Base-by-base conservation (phyloP, 30 jellyfish, hydroid and myxozoan genomes). In the Aurelia aurita complex sp. Pacific region DNA sequence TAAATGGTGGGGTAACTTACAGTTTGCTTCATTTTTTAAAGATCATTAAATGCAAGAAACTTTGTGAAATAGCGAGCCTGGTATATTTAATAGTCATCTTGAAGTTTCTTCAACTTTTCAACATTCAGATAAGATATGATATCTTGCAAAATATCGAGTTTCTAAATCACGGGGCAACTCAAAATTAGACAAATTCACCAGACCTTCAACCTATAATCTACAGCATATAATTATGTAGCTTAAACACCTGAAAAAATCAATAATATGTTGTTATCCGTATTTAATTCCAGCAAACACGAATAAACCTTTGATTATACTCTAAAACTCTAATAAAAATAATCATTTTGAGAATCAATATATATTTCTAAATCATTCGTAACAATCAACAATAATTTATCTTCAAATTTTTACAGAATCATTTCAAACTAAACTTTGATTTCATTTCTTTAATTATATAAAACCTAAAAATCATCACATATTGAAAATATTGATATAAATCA, bases 341-440 rank as follows among this genome's bases (percentile, higher is more conserved):
- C 83, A 38, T 10, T 23, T 16, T 57, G 11, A 53, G 38, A 55
- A 75, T 53, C 85, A 75, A 71, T 23, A 79, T 79, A 46, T 75
- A 46, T 59, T 46, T 79, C 89, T 79, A 79, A 79, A 79, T 79
- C 89, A 79, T 71, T 46, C 67, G 50, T 65, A 79, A 32, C 52
- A 79, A 79, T 61, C 70, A 79, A 57, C 89, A 79, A 79, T 79
- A 79, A 64, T 59, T 79, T 79, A 79, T 79, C 62, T 65, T 66
- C 78, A 79, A 32, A 63, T 40, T 79, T 64, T 33, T 79, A 79
- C 89, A 46, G 57, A 79, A 74, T 57, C 59, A 79, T 79, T 79
- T 46, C 35, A 79, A 79, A 64, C 78, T 42, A 79, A 79, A 63
- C 32, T 17, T 61, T 61, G 12, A n/a, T 64, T 79, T 79, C 33